Evolutionary conservation across 2,888 invertebrate genomes (phyloP).

Genomic region (Hecatera dysodea): DNA sequence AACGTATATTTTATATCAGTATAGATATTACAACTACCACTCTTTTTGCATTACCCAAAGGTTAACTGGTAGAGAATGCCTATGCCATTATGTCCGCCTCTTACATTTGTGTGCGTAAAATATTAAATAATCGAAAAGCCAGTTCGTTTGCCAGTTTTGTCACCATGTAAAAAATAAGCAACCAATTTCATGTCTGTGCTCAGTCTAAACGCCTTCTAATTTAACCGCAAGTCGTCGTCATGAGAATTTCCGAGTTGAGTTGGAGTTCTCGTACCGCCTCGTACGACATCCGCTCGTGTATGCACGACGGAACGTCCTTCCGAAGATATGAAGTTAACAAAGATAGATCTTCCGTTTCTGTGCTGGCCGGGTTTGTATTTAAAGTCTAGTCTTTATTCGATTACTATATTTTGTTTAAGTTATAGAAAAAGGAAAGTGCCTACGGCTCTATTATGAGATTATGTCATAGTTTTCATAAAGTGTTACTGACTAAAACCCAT

Average conservation of each 20-base stretch:
- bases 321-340: constrained; percentile 13
- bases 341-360: constrained; percentile 12
- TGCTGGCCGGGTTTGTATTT: constrained; percentile 6
- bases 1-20: too few species aligned
- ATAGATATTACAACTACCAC: too few species aligned
- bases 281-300: constrained; percentile 10
- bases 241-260: constrained; percentile 6
- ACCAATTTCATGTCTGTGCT: background rate
- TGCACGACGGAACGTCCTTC: constrained; percentile 4
- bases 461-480: background rate
- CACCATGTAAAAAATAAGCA: background rate
- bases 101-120: too few species aligned
- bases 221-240: constrained; percentile 23
- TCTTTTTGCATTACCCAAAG: too few species aligned
- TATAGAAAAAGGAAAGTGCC: background rate
- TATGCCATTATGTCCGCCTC: too few species aligned
- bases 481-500: too few species aligned
- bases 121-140: background rate
- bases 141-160: too few species aligned
- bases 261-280: background rate
- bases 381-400: background rate
- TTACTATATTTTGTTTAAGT: background rate
- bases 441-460: background rate
- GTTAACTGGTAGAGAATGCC: too few species aligned
- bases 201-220: constrained; percentile 16